A percentile compares a stretch with the other conserved stretches of the same genome.
These are phyloP conservation scores for Pandion haliaetus DNA, from an alignment of 2,113 vertebrate species.

Conservation along the genomic window DNA sequence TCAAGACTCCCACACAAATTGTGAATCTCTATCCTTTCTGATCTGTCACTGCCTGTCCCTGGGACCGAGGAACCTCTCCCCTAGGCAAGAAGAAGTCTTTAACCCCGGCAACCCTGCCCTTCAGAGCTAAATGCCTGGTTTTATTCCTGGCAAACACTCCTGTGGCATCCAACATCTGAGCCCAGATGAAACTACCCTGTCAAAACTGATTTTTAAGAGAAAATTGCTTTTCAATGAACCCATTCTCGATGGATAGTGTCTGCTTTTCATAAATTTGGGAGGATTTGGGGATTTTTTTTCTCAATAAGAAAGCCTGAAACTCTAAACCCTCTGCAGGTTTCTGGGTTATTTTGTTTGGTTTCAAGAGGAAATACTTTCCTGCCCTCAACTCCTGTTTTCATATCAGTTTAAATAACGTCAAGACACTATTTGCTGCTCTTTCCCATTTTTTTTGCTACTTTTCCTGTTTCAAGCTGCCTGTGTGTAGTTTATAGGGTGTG, in stretches of 20 bases:
- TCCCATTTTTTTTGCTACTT: constrained; percentile 59
- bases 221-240: constrained; percentile 50
- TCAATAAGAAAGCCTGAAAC: constrained; percentile 36
- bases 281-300: constrained; percentile 29
- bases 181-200: constrained; percentile 4
- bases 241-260: constrained; percentile 36
- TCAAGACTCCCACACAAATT: constrained; percentile 61
- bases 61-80: not conserved
- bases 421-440: constrained; percentile 40
- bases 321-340: constrained; percentile 11
- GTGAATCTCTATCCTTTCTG: constrained; percentile 57
- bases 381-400: constrained; percentile 52
- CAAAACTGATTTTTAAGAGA: constrained; percentile 54
- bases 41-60: not conserved
- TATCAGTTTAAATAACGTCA: constrained; percentile 55
- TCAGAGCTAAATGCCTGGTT: not conserved
- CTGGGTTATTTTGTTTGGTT: constrained; percentile 40
- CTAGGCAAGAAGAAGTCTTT: not conserved
- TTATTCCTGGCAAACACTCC: constrained; percentile 3
- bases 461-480: constrained; percentile 39
- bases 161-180: not conserved
- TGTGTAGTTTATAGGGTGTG: constrained; percentile 41
- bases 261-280: constrained; percentile 45
- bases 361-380: constrained; percentile 55
- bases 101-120: not conserved